phyloP scores from a whole-genome alignment of 2,113 vertebrate genomes.

The Prochilodus magdalenae region DNA sequence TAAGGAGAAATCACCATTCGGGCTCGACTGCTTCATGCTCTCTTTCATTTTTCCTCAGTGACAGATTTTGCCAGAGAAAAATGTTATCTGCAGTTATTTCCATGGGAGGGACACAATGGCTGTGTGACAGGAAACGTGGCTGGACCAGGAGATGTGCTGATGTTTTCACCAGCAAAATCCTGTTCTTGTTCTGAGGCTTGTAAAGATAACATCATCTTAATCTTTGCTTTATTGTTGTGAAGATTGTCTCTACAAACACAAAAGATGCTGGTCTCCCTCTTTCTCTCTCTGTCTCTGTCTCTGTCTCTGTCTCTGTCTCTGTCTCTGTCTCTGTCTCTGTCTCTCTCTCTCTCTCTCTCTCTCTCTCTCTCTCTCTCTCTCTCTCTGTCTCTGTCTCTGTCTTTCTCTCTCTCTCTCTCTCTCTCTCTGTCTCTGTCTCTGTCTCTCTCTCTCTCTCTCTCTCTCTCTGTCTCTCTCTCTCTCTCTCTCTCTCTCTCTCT shows the following conservation, averaged over 20 bases:
- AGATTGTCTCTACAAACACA: too few relatives aligned
- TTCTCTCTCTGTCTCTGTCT: too few relatives aligned
- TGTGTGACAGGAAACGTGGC: not conserved
- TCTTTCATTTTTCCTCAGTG: not conserved
- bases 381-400: slow-evolving; percentile 46
- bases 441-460: too few relatives aligned
- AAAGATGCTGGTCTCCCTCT: too few relatives aligned
- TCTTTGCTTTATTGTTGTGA: not conserved
- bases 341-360: not conserved
- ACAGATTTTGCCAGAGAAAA: not conserved
- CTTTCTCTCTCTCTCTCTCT: slow-evolving; percentile 60
- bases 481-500: slow-evolving; percentile 7
- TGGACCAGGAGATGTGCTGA: not conserved
- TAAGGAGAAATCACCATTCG: slow-evolving; percentile 62
- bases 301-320: too few relatives aligned
- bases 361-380: slow-evolving; percentile 41
- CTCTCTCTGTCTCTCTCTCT: slow-evolving; percentile 36
- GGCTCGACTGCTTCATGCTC: not conserved
- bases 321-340: too few relatives aligned
- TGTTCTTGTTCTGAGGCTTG: not conserved
- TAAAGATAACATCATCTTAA: not conserved
- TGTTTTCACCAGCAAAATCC: not conserved
- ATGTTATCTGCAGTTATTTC: not conserved
- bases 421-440: slow-evolving; percentile 38
- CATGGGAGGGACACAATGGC: not conserved